phyloP scores from a whole-genome alignment of 2,888 invertebrate species.

The Allygus modestus region DNA sequence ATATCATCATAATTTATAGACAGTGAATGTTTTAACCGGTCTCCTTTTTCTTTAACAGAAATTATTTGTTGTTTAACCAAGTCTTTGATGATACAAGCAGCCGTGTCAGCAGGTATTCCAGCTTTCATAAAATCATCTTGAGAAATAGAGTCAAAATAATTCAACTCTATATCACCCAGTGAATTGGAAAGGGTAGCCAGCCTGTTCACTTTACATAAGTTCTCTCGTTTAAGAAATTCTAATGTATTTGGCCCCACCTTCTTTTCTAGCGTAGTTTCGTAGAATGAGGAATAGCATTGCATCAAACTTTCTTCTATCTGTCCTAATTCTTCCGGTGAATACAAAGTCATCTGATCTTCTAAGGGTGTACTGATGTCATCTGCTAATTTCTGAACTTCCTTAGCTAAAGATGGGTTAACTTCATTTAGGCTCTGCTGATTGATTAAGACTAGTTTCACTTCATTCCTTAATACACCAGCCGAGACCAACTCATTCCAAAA shows the following conservation, averaged over 20 bases:
- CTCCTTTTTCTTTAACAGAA: not conserved
- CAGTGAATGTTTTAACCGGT: not conserved
- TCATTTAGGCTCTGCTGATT: conserved; percentile 60
- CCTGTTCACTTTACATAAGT: not conserved
- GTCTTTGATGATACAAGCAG: not conserved
- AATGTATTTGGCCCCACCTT: not conserved
- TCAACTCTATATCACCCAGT: not conserved
- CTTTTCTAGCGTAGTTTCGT: not conserved
- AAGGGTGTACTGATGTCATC: not conserved
- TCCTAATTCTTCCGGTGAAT: conserved; percentile 50
- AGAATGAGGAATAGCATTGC: not conserved
- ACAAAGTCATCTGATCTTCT: conserved; percentile 14
- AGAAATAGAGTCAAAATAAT: not conserved
- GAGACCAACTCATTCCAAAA: conserved; percentile 67
- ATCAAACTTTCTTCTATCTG: not conserved
- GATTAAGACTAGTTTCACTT: conserved; percentile 65
- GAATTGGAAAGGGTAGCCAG: not conserved
- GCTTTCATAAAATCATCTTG: not conserved
- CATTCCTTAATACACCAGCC: conserved; percentile 61
- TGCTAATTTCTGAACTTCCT: not conserved
- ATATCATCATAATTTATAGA: not conserved
- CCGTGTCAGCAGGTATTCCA: not conserved
- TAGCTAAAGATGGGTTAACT: conserved; percentile 56
- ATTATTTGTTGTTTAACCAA: not conserved
- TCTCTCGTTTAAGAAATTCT: not conserved